These are phyloP conservation scores for Carcharodon carcharias DNA, from an alignment of 2,797 vertebrate species.

Conservation along the genomic window DNA sequence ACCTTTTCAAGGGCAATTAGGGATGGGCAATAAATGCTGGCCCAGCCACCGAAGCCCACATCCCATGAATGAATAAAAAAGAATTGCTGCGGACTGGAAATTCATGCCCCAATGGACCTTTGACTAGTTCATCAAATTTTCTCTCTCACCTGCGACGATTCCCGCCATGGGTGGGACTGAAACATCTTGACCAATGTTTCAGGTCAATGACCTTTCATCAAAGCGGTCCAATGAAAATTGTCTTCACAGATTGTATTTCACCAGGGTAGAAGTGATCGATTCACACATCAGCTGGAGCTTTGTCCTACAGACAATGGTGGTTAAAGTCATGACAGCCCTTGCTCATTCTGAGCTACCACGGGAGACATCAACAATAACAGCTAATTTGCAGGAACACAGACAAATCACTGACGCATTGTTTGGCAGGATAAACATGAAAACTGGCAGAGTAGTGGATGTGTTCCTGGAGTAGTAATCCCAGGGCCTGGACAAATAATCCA, in stretches of 20 bases:
- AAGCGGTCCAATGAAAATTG: neutral
- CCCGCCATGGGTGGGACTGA: too few species aligned
- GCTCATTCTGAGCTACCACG: neutral
- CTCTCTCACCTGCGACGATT: too few species aligned
- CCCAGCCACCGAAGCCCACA: too few species aligned
- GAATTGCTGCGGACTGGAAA: too few species aligned
- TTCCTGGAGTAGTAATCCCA: neutral
- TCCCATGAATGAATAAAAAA: too few species aligned
- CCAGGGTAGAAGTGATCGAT: neutral
- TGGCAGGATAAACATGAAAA: neutral
- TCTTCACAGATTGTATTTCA: neutral
- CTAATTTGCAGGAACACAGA: neutral
- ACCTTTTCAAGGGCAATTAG: too few species aligned
- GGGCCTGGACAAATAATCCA: neutral
- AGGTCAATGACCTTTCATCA: neutral
- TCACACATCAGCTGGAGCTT: neutral
- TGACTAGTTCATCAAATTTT: too few species aligned
- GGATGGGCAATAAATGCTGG: too few species aligned
- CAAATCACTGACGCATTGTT: neutral
- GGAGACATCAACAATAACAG: neutral
- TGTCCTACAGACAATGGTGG: neutral
- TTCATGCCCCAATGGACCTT: too few species aligned
- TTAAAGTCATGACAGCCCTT: neutral
- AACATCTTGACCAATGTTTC: neutral
- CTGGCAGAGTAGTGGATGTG: neutral